A percentile compares a stretch with the other conserved stretches of the same genome.
These are phyloP conservation scores for Coturnix japonica DNA, from an alignment of 2,113 vertebrate genomes.

Conservation along the genomic window DNA sequence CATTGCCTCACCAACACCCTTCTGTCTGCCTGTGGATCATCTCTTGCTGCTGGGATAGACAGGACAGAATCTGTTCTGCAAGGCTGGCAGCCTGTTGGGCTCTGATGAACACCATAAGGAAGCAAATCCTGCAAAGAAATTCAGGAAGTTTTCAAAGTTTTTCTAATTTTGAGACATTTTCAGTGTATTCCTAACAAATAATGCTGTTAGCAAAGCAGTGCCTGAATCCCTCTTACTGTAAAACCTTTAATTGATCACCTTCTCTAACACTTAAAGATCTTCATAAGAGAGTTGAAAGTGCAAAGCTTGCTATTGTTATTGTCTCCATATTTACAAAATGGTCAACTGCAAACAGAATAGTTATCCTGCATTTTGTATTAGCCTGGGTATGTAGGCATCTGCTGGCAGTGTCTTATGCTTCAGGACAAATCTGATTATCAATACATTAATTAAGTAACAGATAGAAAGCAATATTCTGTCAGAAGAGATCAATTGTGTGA, in stretches of 20 bases:
- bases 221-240: background rate
- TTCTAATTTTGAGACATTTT: background rate
- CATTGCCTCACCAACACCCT: background rate
- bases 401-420: background rate
- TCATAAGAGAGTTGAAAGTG: background rate
- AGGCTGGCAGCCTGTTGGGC: background rate
- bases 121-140: background rate
- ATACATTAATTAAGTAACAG: background rate
- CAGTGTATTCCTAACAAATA: background rate
- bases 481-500: background rate
- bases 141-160: background rate
- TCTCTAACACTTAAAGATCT: background rate
- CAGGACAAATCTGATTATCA: background rate
- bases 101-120: rapidly evolving
- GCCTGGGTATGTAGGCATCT: background rate
- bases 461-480: background rate
- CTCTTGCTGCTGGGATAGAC: background rate
- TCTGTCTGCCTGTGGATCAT: background rate
- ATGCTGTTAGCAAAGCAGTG: background rate
- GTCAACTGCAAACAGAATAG: background rate
- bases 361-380: background rate
- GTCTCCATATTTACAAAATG: background rate
- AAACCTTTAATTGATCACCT: background rate
- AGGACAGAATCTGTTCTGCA: rapidly evolving
- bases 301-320: background rate